Evolutionary conservation across 2,113 vertebrate genomes (phyloP), one percentile per base, ranked within the genome.

Genomic region (Bubo blakistoni): DNA sequence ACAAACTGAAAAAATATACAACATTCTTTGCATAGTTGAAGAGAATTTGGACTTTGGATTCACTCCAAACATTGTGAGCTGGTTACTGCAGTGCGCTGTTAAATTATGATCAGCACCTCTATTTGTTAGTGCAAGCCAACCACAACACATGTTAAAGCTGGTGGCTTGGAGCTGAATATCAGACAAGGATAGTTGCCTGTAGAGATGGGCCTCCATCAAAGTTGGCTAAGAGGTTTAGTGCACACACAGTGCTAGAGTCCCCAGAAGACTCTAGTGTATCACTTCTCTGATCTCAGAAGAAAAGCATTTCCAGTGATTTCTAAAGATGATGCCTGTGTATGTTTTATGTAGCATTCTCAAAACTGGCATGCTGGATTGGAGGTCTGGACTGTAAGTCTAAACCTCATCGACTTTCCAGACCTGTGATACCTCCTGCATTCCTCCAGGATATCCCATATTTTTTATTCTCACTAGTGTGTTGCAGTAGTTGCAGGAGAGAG

Each of bases 1-100:
- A 80, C 36, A 76, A 63, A 90, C 51, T 92, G 82, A 77, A 90
- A 96, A 95, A 95, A 97, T 72, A 92, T 17, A 89, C 92, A 93
- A 42, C 59, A 85, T 96, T 94, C 73, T 89, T 80, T 70, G 65
- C 81, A 67, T 82, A 85, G 65, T 44, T 94, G 58, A 66, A 63
- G 73, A 82, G 58, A 93, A 92, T 87, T 89, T 87, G 69, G 49
- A 27, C 73, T 81, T 88, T 93, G 93, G 61, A 52, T 78, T 70
- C 62, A 24, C 47, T 88, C 58, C 86, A 96, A 62, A 34, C 67
- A 49, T 52, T 82, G 84, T 72, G 85, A 65, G 47, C 52, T 81
- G 54, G n/a, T 47, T 86, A 52, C 58, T 57, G 63, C 36, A 67
- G 4, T 13, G 32, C 72, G 70, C 63, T 54, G 30, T 61, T 81